Base-by-base conservation (phyloP, 1,140 invertebrate genomes). In the Bombus pascuorum region DNA sequence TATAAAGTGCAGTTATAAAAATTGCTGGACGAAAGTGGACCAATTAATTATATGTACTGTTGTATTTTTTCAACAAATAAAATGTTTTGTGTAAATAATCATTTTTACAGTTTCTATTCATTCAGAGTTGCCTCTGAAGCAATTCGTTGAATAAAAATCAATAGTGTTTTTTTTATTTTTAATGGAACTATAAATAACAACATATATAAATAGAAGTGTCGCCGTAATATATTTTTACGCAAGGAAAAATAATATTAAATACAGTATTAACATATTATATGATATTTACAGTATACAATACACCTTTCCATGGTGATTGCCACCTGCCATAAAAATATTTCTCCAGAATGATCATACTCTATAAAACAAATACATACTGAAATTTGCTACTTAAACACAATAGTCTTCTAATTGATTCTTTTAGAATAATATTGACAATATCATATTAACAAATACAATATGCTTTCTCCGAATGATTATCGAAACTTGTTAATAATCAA, bases 121-220 rank as follows among this genome's bases (percentile, higher is more conserved):
- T 34, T 15, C 13, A 13, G 42, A 74, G 6, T 39, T 47, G 5
- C 47, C 34, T 13, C 13, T 22, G 13, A 81, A 32, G 13, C 12
- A n/a, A 47, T 76, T 74, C 10, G 12, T 13, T 10, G 28, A 57
- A 39, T 25, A 72, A 66, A 78, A 72, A 44, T 66, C 39, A 44
- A 32, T 10, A 0, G 1, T 83, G 18, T 84, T 87, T 87, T 87
- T 87, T 89, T 89, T 89, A 86, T 86, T 93, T 68, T 93, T 93
- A 91, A 91, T 92, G 82, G 88, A 89, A 86, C 74, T 91, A 86
- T 90, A 87, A 90, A 86, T 90, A 89, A 90, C 86, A 92, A 92
- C 87, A 73, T 83, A 86, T 91, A 89, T 92, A 91, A 92, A 93
- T 92, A 93, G 84, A 90, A 89, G 62, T 84, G 75, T 86, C 83